A percentile compares a stretch with the other conserved stretches of the same genome.
These are phyloP conservation scores for Acropora tenuis DNA, from an alignment of 64 coral and sea anemone genomes.

Conservation along the genomic window DNA sequence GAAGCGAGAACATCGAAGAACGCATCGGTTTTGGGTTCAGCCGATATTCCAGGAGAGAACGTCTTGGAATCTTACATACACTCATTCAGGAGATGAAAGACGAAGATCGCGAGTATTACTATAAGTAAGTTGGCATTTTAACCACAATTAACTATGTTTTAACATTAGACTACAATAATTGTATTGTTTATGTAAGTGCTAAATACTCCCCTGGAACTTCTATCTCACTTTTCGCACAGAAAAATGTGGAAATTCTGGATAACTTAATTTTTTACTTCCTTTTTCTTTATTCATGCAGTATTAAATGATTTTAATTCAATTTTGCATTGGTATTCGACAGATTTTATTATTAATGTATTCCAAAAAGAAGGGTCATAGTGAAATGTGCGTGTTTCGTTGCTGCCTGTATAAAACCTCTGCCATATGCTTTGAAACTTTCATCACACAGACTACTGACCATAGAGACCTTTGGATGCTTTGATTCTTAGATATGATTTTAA, in stretches of 20 bases:
- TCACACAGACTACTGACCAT: too few species aligned
- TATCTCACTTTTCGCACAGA: not conserved
- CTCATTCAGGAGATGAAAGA: not conserved
- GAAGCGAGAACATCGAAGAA: not conserved
- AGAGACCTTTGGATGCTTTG: too few species aligned
- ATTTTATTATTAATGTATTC: not conserved
- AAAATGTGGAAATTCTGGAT: slow-evolving; percentile 29
- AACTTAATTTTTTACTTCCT: not conserved
- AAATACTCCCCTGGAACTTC: slow-evolving; percentile 29
- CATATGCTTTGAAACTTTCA: too few species aligned
- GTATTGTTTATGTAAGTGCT: slow-evolving; percentile 28
- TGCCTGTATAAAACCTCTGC: not conserved
- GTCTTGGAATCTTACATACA: not conserved
- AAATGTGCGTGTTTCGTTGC: not conserved
- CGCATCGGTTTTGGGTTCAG: not conserved
- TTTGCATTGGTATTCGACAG: too few species aligned
- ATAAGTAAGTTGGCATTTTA: not conserved
- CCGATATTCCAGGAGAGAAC: not conserved
- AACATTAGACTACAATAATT: slow-evolving; percentile 32
- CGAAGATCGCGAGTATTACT: not conserved
- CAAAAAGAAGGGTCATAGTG: not conserved
- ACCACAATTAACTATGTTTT: slow-evolving; percentile 26
- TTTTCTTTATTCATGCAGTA: not conserved
- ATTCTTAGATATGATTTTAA: too few species aligned
- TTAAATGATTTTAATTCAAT: not conserved